phyloP scores from a whole-genome alignment of 2,888 invertebrate genomes.

The Diloba caeruleocephala region DNA sequence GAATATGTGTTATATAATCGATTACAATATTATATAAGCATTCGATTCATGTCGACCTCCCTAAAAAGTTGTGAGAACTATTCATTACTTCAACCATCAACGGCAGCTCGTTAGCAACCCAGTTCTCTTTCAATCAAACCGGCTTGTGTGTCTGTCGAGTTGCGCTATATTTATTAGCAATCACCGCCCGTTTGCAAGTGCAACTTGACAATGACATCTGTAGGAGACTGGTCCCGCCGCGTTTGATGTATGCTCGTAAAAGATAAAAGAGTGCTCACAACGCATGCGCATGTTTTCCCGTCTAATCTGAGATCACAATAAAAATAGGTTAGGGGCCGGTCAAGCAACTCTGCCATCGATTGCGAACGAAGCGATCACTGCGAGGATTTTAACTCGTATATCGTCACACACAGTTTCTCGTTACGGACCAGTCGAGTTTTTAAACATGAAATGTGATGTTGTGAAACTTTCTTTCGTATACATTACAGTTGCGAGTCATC shows the following conservation, averaged over 20 bases:
- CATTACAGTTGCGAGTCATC: slow-evolving; percentile 18
- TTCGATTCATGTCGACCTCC: slow-evolving; percentile 18
- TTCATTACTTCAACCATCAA: slow-evolving; percentile 51
- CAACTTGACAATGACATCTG: slow-evolving; percentile 48
- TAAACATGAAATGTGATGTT: slow-evolving; percentile 30
- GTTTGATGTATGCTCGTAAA: slow-evolving; percentile 62
- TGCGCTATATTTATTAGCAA: slow-evolving; percentile 35
- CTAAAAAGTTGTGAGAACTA: slow-evolving; percentile 46
- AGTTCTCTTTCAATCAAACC: slow-evolving; percentile 55
- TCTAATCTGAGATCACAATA: slow-evolving; percentile 74
- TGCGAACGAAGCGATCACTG: slow-evolving; percentile 45
- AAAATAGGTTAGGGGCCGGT: slow-evolving; percentile 78
- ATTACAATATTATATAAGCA: slow-evolving; percentile 49
- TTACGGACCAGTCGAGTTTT: slow-evolving; percentile 27
- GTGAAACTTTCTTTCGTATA: slow-evolving; percentile 33
- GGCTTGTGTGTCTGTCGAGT: slow-evolving; percentile 33
- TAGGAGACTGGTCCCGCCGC: slow-evolving; percentile 9
- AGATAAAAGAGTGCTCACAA: slow-evolving; percentile 54
- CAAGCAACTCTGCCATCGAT: slow-evolving; percentile 74
- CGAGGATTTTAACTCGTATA: slow-evolving; percentile 41
- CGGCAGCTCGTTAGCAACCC: slow-evolving; percentile 41
- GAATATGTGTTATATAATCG: slow-evolving; percentile 53
- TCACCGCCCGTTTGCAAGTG: slow-evolving; percentile 21
- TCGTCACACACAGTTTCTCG: slow-evolving; percentile 49
- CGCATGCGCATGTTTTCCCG: slow-evolving; percentile 71